Evolutionary conservation across 2,113 vertebrate species (phyloP).

Genomic region (Bombycilla garrulus): DNA sequence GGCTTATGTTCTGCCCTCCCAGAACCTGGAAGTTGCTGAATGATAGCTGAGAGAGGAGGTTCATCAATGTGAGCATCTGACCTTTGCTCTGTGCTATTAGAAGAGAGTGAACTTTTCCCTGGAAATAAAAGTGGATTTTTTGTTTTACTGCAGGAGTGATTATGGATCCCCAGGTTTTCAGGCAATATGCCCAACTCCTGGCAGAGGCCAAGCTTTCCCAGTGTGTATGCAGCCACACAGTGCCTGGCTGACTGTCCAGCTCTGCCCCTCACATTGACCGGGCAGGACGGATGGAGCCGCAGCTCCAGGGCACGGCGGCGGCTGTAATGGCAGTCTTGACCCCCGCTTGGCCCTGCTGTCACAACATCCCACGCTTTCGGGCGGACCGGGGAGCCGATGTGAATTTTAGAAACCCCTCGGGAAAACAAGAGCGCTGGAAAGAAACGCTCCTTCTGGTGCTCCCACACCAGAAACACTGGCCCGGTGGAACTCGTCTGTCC

Average conservation of each 20-base stretch:
- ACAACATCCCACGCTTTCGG: fast-evolving
- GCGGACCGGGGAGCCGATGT: fast-evolving
- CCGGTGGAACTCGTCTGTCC: not conserved
- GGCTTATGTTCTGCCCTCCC: not conserved
- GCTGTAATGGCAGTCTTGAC: not conserved
- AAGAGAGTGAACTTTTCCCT: not conserved
- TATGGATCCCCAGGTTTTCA: not conserved
- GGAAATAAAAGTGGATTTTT: not conserved
- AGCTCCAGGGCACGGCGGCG: not conserved
- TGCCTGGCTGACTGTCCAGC: not conserved
- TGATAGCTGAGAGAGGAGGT: not conserved
- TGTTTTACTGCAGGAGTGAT: not conserved
- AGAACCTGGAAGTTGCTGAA: not conserved
- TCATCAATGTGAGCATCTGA: not conserved
- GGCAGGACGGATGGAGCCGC: not conserved
- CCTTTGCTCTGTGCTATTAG: not conserved
- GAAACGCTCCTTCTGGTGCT: no score
- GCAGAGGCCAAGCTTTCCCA: not conserved
- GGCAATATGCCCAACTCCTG: fast-evolving
- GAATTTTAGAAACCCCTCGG: not conserved
- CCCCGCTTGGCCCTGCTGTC: not conserved
- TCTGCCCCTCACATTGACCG: not conserved
- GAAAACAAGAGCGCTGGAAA: not conserved
- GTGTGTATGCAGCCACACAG: not conserved
- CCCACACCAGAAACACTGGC: not conserved